These are phyloP conservation scores for Oncorhynchus tshawytscha DNA, from an alignment of 2,113 vertebrate genomes.

Conservation along the genomic window DNA sequence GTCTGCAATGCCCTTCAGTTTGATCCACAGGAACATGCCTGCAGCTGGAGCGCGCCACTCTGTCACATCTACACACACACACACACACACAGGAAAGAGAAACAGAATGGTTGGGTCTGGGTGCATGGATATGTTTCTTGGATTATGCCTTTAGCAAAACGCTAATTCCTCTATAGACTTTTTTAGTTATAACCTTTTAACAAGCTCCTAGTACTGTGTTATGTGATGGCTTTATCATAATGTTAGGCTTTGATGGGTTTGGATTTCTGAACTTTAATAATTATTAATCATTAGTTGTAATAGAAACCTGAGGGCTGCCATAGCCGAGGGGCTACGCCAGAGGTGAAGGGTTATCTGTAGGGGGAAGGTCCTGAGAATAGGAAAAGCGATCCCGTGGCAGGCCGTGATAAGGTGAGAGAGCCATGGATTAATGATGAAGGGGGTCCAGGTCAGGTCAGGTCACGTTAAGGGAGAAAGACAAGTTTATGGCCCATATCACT, in stretches of 20 bases:
- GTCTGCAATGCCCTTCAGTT: conserved; percentile 84
- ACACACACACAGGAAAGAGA: background rate
- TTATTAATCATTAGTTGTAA: too few species aligned
- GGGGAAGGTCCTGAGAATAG: too few species aligned
- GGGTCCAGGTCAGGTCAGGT: too few species aligned
- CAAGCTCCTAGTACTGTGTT: background rate
- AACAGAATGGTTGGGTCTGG: background rate
- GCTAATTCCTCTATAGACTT: background rate
- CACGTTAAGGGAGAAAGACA: too few species aligned
- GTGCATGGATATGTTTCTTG: background rate
- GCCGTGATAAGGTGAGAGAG: too few species aligned
- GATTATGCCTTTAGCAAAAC: background rate
- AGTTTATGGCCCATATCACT: too few species aligned
- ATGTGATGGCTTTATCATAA: background rate
- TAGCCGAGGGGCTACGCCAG: too few species aligned
- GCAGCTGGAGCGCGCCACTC: conserved; percentile 90
- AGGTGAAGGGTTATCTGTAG: too few species aligned
- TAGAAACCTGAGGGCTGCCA: too few species aligned
- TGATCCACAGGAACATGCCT: conserved; percentile 97
- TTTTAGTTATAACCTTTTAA: background rate
- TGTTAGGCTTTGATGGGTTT: background rate
- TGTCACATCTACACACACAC: conserved; percentile 74
- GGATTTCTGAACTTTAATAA: too few species aligned
- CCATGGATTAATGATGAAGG: too few species aligned
- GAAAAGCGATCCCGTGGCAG: too few species aligned